A percentile compares a stretch with the other conserved stretches of the same genome.
These are phyloP conservation scores for Alethe diademata DNA, from an alignment of 2,113 vertebrate genomes.

Conservation along the genomic window DNA sequence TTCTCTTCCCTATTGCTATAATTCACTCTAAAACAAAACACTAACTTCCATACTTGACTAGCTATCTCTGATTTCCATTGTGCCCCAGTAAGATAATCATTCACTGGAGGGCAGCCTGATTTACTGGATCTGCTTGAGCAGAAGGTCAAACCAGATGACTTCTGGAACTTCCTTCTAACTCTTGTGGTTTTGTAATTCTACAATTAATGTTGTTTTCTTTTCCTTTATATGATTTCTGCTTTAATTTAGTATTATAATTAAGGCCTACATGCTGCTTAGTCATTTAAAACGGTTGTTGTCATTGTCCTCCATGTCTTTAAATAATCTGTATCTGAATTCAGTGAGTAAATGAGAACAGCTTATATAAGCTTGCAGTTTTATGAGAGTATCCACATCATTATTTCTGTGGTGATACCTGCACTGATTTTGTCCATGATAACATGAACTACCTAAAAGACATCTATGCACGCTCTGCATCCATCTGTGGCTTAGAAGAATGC, in stretches of 20 bases:
- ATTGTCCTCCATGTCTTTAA: background rate
- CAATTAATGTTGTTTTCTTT: background rate
- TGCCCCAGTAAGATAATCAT: background rate
- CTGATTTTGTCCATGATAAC: background rate
- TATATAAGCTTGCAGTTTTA: background rate
- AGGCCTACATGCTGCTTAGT: background rate
- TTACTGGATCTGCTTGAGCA: background rate
- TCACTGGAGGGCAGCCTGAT: background rate
- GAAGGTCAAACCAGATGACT: background rate
- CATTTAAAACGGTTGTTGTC: background rate
- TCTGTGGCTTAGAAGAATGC: background rate
- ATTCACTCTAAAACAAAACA: background rate
- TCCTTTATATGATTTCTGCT: background rate
- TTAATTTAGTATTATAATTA: background rate
- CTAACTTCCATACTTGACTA: background rate
- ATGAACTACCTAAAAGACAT: background rate
- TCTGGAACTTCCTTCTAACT: background rate
- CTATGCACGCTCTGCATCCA: background rate
- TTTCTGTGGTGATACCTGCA: background rate
- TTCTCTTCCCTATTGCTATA: background rate
- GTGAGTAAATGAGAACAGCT: background rate
- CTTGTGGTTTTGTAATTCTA: background rate
- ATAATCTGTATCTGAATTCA: background rate
- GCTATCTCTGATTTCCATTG: background rate
- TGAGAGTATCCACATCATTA: background rate